These are phyloP conservation scores for Cantharis lateralis DNA, from an alignment of 2,888 invertebrate species.

Conservation along the genomic window DNA sequence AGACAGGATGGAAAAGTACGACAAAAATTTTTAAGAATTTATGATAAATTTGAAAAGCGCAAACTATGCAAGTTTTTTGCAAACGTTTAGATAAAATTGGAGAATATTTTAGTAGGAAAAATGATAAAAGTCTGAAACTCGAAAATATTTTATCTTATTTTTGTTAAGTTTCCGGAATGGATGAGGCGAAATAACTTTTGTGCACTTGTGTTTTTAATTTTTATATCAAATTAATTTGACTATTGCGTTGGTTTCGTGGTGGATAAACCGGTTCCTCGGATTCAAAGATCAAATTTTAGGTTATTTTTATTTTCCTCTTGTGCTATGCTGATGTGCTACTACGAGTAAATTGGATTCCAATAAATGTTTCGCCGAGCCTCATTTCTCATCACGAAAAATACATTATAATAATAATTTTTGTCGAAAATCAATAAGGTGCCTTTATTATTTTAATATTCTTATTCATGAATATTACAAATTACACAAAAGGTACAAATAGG, in stretches of 20 bases:
- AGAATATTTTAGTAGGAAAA: background rate
- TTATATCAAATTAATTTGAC: background rate
- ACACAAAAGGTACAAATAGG: background rate
- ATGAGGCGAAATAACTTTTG: background rate
- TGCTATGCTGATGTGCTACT: background rate
- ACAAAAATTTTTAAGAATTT: background rate
- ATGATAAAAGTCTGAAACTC: background rate
- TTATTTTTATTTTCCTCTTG: background rate
- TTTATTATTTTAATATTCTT: background rate
- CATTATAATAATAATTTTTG: background rate
- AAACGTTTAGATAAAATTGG: background rate
- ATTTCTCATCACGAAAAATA: background rate
- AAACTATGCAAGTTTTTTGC: background rate
- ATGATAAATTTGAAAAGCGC: background rate
- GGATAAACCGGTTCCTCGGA: background rate
- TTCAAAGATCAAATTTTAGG: background rate
- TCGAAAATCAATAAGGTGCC: background rate
- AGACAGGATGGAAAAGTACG: background rate
- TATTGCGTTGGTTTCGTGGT: background rate
- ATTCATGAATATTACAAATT: background rate
- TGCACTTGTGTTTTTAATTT: background rate
- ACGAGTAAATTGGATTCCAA: background rate
- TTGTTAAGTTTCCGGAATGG: background rate
- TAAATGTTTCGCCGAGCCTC: background rate
- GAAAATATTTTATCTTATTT: background rate